Evolutionary conservation across 2,888 invertebrate species (phyloP), one percentile per base, ranked within the genome.

Genomic region (Laothoe populi): DNA sequence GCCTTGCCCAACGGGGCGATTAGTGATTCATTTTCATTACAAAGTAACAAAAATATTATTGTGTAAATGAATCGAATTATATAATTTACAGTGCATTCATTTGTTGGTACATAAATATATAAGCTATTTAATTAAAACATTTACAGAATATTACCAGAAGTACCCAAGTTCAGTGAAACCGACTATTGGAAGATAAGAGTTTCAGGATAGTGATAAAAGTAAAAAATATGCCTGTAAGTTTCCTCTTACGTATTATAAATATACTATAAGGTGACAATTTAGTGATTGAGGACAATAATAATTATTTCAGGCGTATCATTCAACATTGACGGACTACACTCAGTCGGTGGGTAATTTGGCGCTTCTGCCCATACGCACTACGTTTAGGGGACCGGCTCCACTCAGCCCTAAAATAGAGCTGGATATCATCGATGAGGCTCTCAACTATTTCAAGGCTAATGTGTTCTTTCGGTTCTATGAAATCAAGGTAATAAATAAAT

Each of bases 391-490:
- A 7, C 99, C 99, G 38, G 99, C 99, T 5, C 97, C 98, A 10
- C 93, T 93, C 60, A 94, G 92, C 65, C 87, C 89, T 0, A 90
- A 91, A 70, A 94, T 95, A 60, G 96, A 96, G 49, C 94, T 95
- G 70, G 99, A 99, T 88, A 97, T 99, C 68, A 97, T 99, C 72
- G 99, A 99, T 88, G 99, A 99, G 94, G 98, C 99, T 60, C 94
- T 99, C 40, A 97, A 97, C 81, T 99, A 95, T 87, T 99, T 99
- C 89, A 99, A 99, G 93, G 99, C 99, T 0, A 99, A 99, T 92
- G 99, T 99, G 0, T 99, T 99, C 91, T 99, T 99, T 87, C 95
- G 99, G 72, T 99, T 98, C 40, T 99, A 99, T 88, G 99, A 99
- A 94, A 98, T 99, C 65, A 99, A 99, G 95, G 98, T 98, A 89